These are phyloP conservation scores for Microvelia longipes DNA, from an alignment of 1,140 invertebrate species.

Conservation along the genomic window DNA sequence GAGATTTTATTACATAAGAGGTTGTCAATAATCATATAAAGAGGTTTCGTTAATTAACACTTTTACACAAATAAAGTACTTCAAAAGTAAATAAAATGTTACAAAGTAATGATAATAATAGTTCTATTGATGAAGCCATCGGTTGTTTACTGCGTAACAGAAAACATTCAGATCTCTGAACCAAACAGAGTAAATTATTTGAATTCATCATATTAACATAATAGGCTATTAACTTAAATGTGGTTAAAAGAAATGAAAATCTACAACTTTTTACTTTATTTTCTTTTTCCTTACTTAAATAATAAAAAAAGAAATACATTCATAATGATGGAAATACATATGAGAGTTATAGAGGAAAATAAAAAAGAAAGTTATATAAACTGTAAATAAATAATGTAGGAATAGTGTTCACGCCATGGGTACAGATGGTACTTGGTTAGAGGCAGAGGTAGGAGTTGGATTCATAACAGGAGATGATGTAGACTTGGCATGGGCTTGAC, in stretches of 20 bases:
- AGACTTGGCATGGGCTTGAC: background rate
- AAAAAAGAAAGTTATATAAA: background rate
- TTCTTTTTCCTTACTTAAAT: background rate
- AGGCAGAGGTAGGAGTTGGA: background rate
- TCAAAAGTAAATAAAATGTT: too few relatives aligned
- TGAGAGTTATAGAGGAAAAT: too few relatives aligned
- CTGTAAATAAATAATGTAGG: background rate
- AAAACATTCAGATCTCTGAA: too few relatives aligned
- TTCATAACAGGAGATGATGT: slow-evolving; percentile 6
- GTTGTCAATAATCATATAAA: too few relatives aligned
- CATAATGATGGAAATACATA: background rate
- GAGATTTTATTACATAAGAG: too few relatives aligned
- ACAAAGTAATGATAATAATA: too few relatives aligned
- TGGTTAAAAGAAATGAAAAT: background rate
- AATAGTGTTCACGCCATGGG: background rate
- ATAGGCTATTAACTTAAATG: background rate
- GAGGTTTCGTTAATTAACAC: too few relatives aligned
- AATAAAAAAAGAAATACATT: background rate
- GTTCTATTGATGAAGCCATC: too few relatives aligned
- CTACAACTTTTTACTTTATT: background rate
- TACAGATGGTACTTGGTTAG: background rate
- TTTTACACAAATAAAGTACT: background rate
- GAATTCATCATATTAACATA: too few relatives aligned
- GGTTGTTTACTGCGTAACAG: too few relatives aligned
- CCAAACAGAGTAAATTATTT: too few relatives aligned